Evolutionary conservation across 1,140 invertebrate genomes (phyloP).

Genomic region (Telenomus remus): DNA sequence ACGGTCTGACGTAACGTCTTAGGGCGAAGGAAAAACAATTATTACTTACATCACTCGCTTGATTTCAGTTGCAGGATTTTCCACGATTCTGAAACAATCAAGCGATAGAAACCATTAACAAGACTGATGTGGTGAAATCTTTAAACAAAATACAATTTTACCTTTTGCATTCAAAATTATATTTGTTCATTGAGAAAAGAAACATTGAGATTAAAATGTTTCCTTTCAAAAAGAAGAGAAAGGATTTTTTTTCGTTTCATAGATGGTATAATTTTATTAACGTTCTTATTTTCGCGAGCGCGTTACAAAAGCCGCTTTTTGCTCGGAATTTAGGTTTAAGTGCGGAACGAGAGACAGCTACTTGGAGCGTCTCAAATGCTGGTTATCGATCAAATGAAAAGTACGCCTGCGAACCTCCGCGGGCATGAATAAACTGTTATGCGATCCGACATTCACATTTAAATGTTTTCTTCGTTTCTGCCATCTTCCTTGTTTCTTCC

Average conservation of each 20-base stretch:
- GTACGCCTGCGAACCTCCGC: slow-evolving; percentile 61
- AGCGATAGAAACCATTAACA: no score
- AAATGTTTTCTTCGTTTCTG: slow-evolving; percentile 47
- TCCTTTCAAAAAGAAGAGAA: no score
- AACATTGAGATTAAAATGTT: no score
- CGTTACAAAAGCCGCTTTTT: slow-evolving; percentile 28
- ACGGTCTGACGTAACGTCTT: neutral
- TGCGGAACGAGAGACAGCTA: slow-evolving; percentile 43
- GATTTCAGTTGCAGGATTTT: slow-evolving; percentile 1
- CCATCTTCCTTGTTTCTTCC: slow-evolving; percentile 19
- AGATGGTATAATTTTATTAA: slow-evolving; percentile 25
- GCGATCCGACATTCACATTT: slow-evolving; percentile 62
- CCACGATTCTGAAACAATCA: slow-evolving; percentile 12
- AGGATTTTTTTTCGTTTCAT: neutral
- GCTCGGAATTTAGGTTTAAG: slow-evolving; percentile 44
- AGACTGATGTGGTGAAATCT: no score
- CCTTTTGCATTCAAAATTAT: no score
- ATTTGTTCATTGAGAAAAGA: no score
- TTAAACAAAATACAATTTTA: no score
- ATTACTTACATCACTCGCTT: slow-evolving; percentile 18
- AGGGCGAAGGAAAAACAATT: slow-evolving; percentile 1
- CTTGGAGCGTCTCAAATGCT: slow-evolving; percentile 44
- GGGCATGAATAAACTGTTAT: slow-evolving; percentile 70
- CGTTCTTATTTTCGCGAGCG: slow-evolving; percentile 4
- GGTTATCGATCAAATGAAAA: slow-evolving; percentile 69